Evolutionary conservation across 2,797 vertebrate species (phyloP).

Genomic region (Lemur catta): DNA sequence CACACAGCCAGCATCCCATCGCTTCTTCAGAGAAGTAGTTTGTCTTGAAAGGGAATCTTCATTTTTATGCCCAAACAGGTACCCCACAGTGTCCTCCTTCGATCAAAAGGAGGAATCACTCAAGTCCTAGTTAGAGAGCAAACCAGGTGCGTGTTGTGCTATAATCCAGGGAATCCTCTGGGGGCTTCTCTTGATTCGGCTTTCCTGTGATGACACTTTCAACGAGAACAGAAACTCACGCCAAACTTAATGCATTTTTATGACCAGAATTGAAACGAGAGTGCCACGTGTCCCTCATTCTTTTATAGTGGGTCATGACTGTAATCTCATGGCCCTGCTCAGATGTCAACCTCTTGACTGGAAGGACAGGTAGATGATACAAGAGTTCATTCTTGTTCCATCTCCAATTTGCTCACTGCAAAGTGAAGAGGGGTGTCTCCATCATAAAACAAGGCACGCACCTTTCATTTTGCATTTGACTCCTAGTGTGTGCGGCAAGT

Average conservation of each 20-base stretch:
- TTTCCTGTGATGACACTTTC: constrained; percentile 51
- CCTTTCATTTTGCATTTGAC: constrained; percentile 45
- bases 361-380: constrained; percentile 68
- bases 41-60: constrained; percentile 32
- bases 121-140: neutral
- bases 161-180: constrained; percentile 15
- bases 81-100: neutral
- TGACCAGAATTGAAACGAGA: constrained; percentile 72
- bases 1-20: neutral
- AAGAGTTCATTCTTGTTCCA: constrained; percentile 71
- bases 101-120: constrained; percentile 34
- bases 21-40: neutral
- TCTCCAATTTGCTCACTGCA: constrained; percentile 70
- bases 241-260: constrained; percentile 79
- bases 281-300: constrained; percentile 70
- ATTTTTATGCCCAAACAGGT: constrained; percentile 1
- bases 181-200: neutral
- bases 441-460: constrained; percentile 33
- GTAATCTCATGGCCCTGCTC: constrained; percentile 72
- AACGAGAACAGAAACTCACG: constrained; percentile 69
- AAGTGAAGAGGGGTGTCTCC: constrained; percentile 49
- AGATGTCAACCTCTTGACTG: constrained; percentile 70
- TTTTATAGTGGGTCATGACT: constrained; percentile 72
- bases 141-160: constrained; percentile 14
- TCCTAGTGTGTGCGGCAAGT: neutral